Base-by-base conservation (phyloP, 1,140 invertebrate genomes). In the Cephus cinctus region DNA sequence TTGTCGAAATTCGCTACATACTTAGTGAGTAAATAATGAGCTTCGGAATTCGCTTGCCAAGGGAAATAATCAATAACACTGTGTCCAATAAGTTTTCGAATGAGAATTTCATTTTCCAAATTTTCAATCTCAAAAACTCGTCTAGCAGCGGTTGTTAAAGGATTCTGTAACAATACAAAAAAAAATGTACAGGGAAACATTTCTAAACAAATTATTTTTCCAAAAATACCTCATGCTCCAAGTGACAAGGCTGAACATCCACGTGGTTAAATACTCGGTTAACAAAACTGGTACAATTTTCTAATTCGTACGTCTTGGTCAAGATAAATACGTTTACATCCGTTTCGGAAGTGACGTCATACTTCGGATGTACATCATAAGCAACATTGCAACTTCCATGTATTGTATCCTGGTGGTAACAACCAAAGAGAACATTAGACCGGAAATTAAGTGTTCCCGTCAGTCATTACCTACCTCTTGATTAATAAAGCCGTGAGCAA, bases 401-500 rank as follows among this genome's bases (percentile, higher is more conserved):
- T 12, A 75, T 62, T 32, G 54, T 72, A 22, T 66, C 56, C 75
- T 77, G 69, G 73, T 77, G 72, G 75, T 77, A 77, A 77, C 75
- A 77, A 76, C 75, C 75, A 77, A 77, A 77, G 75, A 77, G 75
- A 77, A 77, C 73, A 75, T 68, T 72, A 73, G 58, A 62, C 48
- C 43, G 59, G 39, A 54, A 59, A 44, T 27, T 51, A 61, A 50
- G 61, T 66, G 72, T 73, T 71, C 73, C 66, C 73, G 66, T 75
- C 67, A 71, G 73, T 74, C 61, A 70, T 76, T 77, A 77, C 75
- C 73, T 70, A 77, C 70, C 69, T 78, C 65, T 5, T 46, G 30
- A 2, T 47, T 54, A 4, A 59, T 19, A 35, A 72, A 75, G 18
- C 43, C 51, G 2, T 63, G 63, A 2, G 58, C 25, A 14, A 52